Conservation (phyloP, 2,888 invertebrate species). For the Clusia tigrina region DNA sequence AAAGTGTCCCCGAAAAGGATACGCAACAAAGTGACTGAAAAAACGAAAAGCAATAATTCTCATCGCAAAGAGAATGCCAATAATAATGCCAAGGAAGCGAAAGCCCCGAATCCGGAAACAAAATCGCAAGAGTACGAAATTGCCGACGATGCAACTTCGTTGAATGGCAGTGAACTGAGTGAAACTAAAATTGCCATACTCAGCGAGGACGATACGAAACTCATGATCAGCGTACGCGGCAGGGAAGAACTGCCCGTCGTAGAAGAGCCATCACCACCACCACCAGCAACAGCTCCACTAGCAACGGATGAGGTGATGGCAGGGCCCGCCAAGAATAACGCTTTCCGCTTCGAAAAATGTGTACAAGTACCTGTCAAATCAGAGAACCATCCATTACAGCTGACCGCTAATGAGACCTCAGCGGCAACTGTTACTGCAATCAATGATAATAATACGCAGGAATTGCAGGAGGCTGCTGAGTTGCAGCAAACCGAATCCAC, state of each 20-base stretch:
- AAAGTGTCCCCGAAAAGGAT: slow-evolving; percentile 54
- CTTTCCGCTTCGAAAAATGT: slow-evolving; percentile 53
- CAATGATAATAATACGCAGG: slow-evolving; percentile 39
- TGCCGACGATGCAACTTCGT: slow-evolving; percentile 67
- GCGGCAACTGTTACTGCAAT: slow-evolving; percentile 29
- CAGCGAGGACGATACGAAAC: slow-evolving; percentile 64
- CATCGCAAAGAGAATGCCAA: slow-evolving; percentile 23
- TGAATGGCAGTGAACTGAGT: slow-evolving; percentile 57
- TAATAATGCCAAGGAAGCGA: slow-evolving; percentile 30
- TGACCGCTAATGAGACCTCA: slow-evolving; percentile 26
- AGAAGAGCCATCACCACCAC: slow-evolving; percentile 40
- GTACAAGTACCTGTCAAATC: slow-evolving; percentile 55
- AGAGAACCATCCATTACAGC: slow-evolving; percentile 59
- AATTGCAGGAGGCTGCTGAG: slow-evolving; percentile 13
- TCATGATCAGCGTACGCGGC: slow-evolving; percentile 70
- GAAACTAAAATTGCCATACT: slow-evolving; percentile 66
- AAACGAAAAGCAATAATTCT: slow-evolving; percentile 42
- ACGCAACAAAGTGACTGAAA: slow-evolving; percentile 34
- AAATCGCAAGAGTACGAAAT: slow-evolving; percentile 67
- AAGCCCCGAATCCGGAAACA: slow-evolving; percentile 26
- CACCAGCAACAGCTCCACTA: slow-evolving; percentile 15
- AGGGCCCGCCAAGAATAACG: slow-evolving; percentile 24
- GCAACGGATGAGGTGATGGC: not conserved
- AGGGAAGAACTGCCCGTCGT: slow-evolving; percentile 76
- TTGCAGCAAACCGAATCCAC: slow-evolving; percentile 33